phyloP scores from a whole-genome alignment of 2,888 invertebrate species.

The Spicauda simplicius region DNA sequence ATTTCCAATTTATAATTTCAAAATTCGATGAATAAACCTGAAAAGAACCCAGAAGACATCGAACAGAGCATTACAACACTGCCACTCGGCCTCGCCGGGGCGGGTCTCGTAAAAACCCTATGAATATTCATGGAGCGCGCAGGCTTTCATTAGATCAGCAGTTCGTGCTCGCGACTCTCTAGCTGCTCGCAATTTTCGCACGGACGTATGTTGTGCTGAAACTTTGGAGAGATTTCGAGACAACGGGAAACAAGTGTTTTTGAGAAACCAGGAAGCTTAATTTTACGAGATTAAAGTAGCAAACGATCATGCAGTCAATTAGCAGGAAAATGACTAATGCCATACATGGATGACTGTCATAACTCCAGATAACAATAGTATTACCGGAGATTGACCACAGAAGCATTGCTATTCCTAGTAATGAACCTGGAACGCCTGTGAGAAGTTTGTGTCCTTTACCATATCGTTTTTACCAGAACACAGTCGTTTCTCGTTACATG shows the following conservation, averaged over 20 bases:
- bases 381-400: too few species aligned
- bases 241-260: background rate
- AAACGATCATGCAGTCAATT: too few species aligned
- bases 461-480: too few species aligned
- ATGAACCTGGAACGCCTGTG: too few species aligned
- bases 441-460: too few species aligned
- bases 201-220: background rate
- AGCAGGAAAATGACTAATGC: too few species aligned
- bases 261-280: background rate
- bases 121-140: background rate
- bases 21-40: background rate
- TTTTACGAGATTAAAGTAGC: too few species aligned
- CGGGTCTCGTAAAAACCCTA: conserved; percentile 3
- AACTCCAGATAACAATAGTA: too few species aligned
- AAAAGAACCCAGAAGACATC: background rate
- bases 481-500: too few species aligned
- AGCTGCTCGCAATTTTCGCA: background rate
- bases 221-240: background rate
- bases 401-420: too few species aligned
- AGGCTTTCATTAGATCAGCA: conserved; percentile 49
- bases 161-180: conserved; percentile 38
- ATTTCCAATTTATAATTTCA: too few species aligned
- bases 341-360: too few species aligned
- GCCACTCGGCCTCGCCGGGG: background rate
- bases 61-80: background rate